Conservation (phyloP, 2,888 invertebrate genomes). For the Odontomyia ornata region DNA sequence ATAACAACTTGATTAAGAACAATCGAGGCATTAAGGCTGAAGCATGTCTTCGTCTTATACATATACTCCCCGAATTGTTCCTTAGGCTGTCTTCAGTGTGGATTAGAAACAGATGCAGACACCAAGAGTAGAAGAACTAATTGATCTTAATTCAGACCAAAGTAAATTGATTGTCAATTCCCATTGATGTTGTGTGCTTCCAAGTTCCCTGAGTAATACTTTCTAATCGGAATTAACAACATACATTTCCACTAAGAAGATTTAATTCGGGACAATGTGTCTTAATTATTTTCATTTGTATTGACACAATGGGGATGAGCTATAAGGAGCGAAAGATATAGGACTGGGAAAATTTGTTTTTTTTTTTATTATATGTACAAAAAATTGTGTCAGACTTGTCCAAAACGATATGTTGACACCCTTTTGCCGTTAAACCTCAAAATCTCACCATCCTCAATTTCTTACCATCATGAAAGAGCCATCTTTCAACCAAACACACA, state of each 20-base stretch:
- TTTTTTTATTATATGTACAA: too few species aligned
- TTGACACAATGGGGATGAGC: too few species aligned
- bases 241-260: neutral
- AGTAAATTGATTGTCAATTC: constrained; percentile 12
- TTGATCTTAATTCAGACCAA: constrained; percentile 11
- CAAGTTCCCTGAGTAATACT: neutral
- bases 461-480: too few species aligned
- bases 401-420: too few species aligned
- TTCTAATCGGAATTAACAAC: neutral
- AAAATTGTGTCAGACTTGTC: too few species aligned
- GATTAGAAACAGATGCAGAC: neutral
- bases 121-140: neutral
- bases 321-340: too few species aligned
- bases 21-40: constrained; percentile 1
- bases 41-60: neutral
- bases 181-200: neutral
- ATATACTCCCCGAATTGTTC: neutral
- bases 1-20: constrained; percentile 13
- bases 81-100: neutral
- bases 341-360: too few species aligned
- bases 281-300: too few species aligned
- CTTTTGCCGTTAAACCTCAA: too few species aligned
- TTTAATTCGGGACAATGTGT: too few species aligned
- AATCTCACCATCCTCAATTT: too few species aligned
- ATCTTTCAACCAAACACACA: constrained; percentile 1